phyloP scores from a whole-genome alignment of 2,113 vertebrate species.

The Cynopterus brachyotis region DNA sequence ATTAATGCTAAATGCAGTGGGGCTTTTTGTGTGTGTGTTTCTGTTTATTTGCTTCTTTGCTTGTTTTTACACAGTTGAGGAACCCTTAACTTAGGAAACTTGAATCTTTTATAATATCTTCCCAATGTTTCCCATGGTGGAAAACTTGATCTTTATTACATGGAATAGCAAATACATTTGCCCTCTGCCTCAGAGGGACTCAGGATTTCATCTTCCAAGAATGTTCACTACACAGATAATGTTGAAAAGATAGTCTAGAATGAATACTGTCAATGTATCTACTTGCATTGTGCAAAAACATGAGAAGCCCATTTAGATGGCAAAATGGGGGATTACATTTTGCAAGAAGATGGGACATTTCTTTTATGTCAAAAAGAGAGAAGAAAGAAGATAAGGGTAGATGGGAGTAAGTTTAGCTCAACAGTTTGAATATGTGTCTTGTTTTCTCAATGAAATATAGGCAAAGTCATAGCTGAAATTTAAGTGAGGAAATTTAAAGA shows the following conservation, averaged over 20 bases:
- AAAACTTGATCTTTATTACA: background rate
- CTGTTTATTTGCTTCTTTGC: background rate
- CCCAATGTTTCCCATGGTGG: background rate
- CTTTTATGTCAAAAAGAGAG: background rate
- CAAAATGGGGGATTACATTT: background rate
- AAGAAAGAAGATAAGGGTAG: background rate
- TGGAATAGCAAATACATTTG: background rate
- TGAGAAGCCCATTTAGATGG: background rate
- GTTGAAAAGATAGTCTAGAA: background rate
- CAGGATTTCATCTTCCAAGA: background rate
- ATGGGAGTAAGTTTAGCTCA: background rate
- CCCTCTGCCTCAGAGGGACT: background rate
- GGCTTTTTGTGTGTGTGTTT: background rate
- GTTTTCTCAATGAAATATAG: background rate
- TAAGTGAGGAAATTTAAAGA: background rate
- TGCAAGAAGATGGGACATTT: background rate
- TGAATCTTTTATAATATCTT: background rate
- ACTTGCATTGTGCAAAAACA: background rate
- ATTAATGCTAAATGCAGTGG: background rate
- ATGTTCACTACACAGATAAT: background rate
- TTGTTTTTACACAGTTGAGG: background rate
- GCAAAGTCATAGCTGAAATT: background rate
- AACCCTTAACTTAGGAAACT: background rate
- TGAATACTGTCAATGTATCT: background rate
- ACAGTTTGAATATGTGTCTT: background rate